Base-by-base conservation (phyloP, 2,113 vertebrate genomes). In the Lagenorhynchus albirostris region DNA sequence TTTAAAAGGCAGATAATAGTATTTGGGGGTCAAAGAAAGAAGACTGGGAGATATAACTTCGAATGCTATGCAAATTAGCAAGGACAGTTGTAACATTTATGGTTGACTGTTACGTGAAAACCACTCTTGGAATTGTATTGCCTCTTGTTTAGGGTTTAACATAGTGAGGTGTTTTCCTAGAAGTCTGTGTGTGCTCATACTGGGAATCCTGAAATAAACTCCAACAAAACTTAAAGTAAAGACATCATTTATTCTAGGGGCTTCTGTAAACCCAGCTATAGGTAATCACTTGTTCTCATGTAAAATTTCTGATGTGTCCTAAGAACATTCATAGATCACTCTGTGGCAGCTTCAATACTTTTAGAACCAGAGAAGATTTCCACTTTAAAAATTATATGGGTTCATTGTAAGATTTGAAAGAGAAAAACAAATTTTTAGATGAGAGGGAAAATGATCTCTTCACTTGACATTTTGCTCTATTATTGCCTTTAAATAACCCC, bases 401-500 rank as follows among this genome's bases (percentile, higher is more conserved):
- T 79, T 90, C 76, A 25, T 67, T 80, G 23, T 94, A 92, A 93
- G 21, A 83, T 70, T 89, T 88, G 55, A 93, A 91, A 82, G 73
- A 93, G 14, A 90, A 97, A 83, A 80, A 47, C 65, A 74, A 36
- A 18, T 47, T 67, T 96, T 97, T 87, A 68, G 41, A 76, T 87
- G 55, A 74, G 41, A 88, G 18, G 33, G 63, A 67, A 96, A 96
- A 95, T 89, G 36, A 81, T 81, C 5, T 86, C 50, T 67, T 91
- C 9, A 38, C 21, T 91, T 95, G 62, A 88, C 58, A 62, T 92
- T 82, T 92, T 90, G 50, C 21, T 53, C 25, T 8, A 26, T 79
- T 68, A 68, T 71, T 96, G 60, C 29, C 73, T 97, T 90, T 55
- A 77, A 92, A 92, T 94, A 96, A 94, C n/a, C 4, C 21, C 31